Evolutionary conservation across 2,888 invertebrate species (phyloP).

Genomic region (Dynastes tityus): DNA sequence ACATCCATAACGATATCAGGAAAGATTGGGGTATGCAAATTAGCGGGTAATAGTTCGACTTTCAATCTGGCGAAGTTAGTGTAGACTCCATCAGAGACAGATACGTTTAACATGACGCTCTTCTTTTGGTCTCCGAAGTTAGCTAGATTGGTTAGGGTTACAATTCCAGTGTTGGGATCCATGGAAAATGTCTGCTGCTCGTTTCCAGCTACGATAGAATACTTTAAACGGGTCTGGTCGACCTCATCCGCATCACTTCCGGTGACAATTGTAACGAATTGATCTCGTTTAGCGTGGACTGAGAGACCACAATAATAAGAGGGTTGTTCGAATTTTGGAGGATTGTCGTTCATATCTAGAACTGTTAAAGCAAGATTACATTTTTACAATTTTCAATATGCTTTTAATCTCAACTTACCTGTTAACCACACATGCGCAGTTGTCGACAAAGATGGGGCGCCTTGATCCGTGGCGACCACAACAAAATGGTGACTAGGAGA

Average conservation of each 20-base stretch:
- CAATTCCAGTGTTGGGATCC: constrained; percentile 75
- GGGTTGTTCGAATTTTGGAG: constrained; percentile 88
- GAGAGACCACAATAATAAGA: constrained; percentile 86
- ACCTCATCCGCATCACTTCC: constrained; percentile 91
- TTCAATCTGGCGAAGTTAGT: constrained; percentile 89
- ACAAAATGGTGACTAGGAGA: constrained; percentile 83
- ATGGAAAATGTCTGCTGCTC: constrained; percentile 83
- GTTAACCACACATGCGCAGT: constrained; percentile 88
- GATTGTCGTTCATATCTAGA: constrained; percentile 92
- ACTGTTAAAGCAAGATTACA: constrained; percentile 71
- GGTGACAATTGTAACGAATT: constrained; percentile 89
- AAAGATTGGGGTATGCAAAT: constrained; percentile 86
- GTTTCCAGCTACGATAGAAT: constrained; percentile 88
- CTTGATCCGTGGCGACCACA: constrained; percentile 86
- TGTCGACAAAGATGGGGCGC: constrained; percentile 85
- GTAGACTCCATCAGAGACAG: constrained; percentile 96
- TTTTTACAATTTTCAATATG: background rate
- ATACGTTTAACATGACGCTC: constrained; percentile 86
- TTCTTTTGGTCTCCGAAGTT: constrained; percentile 80
- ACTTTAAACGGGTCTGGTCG: constrained; percentile 83
- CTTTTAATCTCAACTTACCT: constrained; percentile 69
- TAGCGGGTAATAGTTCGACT: constrained; percentile 85
- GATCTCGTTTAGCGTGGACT: constrained; percentile 87
- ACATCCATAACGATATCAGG: constrained; percentile 85
- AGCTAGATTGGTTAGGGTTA: constrained; percentile 83